Evolutionary conservation across 1,140 invertebrate genomes (phyloP).

Genomic region (Sitobion miscanthi): DNA sequence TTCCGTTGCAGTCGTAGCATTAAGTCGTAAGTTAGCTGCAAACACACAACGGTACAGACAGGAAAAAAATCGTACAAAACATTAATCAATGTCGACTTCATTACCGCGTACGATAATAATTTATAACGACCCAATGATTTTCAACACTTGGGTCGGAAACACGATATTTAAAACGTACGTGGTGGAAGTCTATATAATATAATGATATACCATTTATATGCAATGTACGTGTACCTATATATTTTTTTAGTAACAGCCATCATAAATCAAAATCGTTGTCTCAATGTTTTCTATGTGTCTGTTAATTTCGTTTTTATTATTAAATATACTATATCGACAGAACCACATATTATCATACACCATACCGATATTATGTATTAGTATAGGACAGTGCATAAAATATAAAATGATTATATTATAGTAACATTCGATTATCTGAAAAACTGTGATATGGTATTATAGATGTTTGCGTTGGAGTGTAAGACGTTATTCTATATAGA

Average conservation of each 20-base stretch:
- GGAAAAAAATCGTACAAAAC: not conserved
- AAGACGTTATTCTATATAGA: not conserved
- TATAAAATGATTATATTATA: not conserved
- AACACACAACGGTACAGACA: not conserved
- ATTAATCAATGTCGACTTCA: conserved; percentile 21
- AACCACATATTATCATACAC: not conserved
- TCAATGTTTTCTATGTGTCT: not conserved
- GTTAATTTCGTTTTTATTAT: not conserved
- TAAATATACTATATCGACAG: not conserved
- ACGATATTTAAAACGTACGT: conserved; percentile 9
- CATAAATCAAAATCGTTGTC: conserved; percentile 15
- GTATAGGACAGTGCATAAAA: not conserved
- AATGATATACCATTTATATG: not conserved
- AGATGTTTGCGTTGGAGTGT: not conserved
- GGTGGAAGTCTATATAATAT: not conserved
- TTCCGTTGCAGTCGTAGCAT: not conserved
- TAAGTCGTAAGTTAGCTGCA: not conserved
- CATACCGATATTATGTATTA: not conserved
- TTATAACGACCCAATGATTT: not conserved
- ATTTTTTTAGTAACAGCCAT: not conserved
- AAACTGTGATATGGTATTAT: not conserved
- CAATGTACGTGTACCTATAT: not conserved
- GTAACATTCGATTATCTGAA: not conserved
- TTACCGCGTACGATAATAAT: conserved; percentile 26
- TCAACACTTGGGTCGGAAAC: not conserved